Evolutionary conservation across 2,888 invertebrate genomes (phyloP).

Genomic region (Phalera bucephala): DNA sequence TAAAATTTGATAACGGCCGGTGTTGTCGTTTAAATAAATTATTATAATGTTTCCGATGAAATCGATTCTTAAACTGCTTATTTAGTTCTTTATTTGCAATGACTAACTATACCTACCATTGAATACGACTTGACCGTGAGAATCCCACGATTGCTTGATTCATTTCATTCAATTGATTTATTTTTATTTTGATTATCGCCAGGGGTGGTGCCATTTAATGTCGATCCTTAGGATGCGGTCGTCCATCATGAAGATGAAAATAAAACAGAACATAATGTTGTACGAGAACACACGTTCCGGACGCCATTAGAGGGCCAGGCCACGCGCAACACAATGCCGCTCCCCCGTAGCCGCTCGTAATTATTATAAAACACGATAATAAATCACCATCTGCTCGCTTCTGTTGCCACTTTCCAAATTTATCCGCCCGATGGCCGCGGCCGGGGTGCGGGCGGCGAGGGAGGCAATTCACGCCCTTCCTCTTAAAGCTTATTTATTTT

Average conservation of each 20-base stretch:
- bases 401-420: slow-evolving; percentile 75
- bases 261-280: slow-evolving; percentile 47
- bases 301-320: slow-evolving; percentile 44
- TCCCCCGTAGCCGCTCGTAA: slow-evolving; percentile 58
- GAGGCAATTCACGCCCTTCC: slow-evolving; percentile 61
- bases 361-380: slow-evolving; percentile 78
- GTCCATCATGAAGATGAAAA: slow-evolving; percentile 44
- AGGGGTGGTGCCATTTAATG: slow-evolving; percentile 20
- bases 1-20: slow-evolving; percentile 40
- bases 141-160: slow-evolving; percentile 10
- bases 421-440: slow-evolving; percentile 48
- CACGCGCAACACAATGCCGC: slow-evolving; percentile 51
- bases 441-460: slow-evolving; percentile 20
- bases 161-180: slow-evolving; percentile 23
- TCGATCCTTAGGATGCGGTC: slow-evolving; percentile 27
- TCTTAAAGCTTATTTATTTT: slow-evolving; percentile 68
- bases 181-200: slow-evolving; percentile 13
- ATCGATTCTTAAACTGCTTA: slow-evolving; percentile 41
- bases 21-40: slow-evolving; percentile 21
- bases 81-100: no score
- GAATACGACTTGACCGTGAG: no score
- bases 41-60: slow-evolving; percentile 44
- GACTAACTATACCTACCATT: no score
- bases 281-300: slow-evolving; percentile 42
- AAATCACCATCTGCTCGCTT: slow-evolving; percentile 77